These are phyloP conservation scores for Embiotoca jacksoni DNA, from an alignment of 2,113 vertebrate species.

Conservation along the genomic window DNA sequence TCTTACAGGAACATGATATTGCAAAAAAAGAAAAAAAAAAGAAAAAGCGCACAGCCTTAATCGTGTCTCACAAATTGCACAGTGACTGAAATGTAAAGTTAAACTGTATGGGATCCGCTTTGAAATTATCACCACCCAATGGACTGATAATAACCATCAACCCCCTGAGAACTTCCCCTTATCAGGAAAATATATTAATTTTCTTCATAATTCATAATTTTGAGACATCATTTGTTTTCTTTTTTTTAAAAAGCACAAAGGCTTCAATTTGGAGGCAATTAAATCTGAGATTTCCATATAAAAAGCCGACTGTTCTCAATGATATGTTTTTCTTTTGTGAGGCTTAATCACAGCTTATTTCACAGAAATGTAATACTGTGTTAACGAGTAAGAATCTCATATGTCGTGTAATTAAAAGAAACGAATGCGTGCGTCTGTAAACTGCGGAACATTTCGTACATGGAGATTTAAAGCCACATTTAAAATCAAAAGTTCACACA, in stretches of 20 bases:
- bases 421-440: not conserved
- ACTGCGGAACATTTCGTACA: slow-evolving; percentile 16
- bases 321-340: not conserved
- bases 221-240: slow-evolving; percentile 28
- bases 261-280: slow-evolving; percentile 36
- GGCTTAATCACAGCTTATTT: slow-evolving; percentile 61
- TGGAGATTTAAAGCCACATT: slow-evolving; percentile 4
- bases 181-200: slow-evolving; percentile 53
- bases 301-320: not conserved
- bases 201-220: slow-evolving; percentile 54
- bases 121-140: slow-evolving; percentile 47
- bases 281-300: slow-evolving; percentile 17
- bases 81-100: slow-evolving; percentile 68
- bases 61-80: slow-evolving; percentile 71
- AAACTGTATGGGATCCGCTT: slow-evolving; percentile 41
- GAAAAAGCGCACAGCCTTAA: not conserved
- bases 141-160: slow-evolving; percentile 33
- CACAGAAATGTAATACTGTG: slow-evolving; percentile 32
- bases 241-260: slow-evolving; percentile 41
- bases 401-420: slow-evolving; percentile 29
- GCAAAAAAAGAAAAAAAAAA: slow-evolving; percentile 29
- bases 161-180: slow-evolving; percentile 39
- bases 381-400: slow-evolving; percentile 26
- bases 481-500: slow-evolving; percentile 34
- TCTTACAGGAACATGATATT: slow-evolving; percentile 4